Base-by-base conservation (phyloP, 2,113 vertebrate species). In the Larimichthys polyactis region DNA sequence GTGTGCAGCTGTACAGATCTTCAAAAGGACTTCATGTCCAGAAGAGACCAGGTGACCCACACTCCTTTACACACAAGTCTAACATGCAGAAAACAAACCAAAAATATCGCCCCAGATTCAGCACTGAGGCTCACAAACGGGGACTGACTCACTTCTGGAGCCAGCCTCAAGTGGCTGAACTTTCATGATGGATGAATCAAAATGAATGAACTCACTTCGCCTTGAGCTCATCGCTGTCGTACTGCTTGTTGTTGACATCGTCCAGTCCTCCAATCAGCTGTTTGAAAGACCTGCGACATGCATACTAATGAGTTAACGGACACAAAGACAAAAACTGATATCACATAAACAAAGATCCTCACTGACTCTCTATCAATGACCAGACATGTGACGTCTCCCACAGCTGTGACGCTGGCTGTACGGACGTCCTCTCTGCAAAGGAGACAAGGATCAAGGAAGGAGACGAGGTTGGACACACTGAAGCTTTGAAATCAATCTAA, bases 311-410 rank as follows among this genome's bases (percentile, higher is more conserved):
- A 59, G 36, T 2, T 54, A 55, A 20, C 29, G 15, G 36, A 67
- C 36, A 65, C 52, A 70, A 27, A 79, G 15, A 19, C 0, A 3
- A 58, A 69, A 59, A 29, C 4, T 0, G 2, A 51, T 29, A 1
- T 71, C 6, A 19, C 7, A 51, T 48, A 0, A 48, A 75, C 24
- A 78, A 83, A 73, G 48, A 44, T 1, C 14, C 10, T 4, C 7
- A 70, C 93, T 95, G 76, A 96, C 95, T 95, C 95, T 93, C 95
- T 84, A 60, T 96, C 95, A 2, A 95, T 91, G 49, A 96, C 95
- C 82, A 96, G 91, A 72, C 95, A 96, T 1, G 93, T 96, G 81
- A 95, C 95, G n/a, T 93, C 89, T 54, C 94, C 93, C 52, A 92
- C 81, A 0, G 95, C 95, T 0, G 92, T 94, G 36, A 95, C 87